Percentiles rank a stretch among this genome's conserved stretches.
These are phyloP conservation scores for Tuta absoluta DNA, from an alignment of 2,888 invertebrate species.

Conservation along the genomic window DNA sequence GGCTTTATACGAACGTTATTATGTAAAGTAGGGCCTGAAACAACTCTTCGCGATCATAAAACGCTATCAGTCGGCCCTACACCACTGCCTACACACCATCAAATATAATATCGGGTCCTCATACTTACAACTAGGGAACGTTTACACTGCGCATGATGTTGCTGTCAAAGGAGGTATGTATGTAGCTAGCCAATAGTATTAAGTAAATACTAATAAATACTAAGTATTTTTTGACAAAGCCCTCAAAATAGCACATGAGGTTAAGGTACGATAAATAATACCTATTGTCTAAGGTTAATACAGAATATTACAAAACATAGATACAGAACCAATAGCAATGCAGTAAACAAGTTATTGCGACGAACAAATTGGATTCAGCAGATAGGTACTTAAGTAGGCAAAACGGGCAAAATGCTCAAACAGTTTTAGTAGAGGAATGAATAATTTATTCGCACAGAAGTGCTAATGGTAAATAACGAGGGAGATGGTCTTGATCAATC, in stretches of 20 bases:
- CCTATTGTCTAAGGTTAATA: no score
- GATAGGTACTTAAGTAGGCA: slow-evolving; percentile 24
- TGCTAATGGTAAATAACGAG: slow-evolving; percentile 34
- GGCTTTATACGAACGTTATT: slow-evolving; percentile 59
- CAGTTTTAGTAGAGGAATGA: slow-evolving; percentile 37
- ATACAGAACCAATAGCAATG: neutral
- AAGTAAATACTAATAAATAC: no score
- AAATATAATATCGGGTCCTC: slow-evolving; percentile 38
- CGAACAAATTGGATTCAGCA: slow-evolving; percentile 11
- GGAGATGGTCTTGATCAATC: slow-evolving; percentile 27
- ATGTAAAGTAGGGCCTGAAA: slow-evolving; percentile 71
- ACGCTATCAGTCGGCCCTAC: slow-evolving; percentile 59
- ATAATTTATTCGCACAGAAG: slow-evolving; percentile 38
- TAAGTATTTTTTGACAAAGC: no score
- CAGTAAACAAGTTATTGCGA: neutral
- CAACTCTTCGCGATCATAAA: slow-evolving; percentile 65
- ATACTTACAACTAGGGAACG: no score
- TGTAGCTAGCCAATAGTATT: no score
- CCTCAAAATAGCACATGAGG: no score
- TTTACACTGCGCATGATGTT: no score
- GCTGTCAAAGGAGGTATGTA: no score
- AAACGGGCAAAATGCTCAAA: slow-evolving; percentile 32
- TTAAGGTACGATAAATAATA: no score
- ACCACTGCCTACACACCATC: slow-evolving; percentile 44
- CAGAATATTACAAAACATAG: neutral